Evolutionary conservation across 2,797 vertebrate species (phyloP).

Genomic region (Somateria mollissima): DNA sequence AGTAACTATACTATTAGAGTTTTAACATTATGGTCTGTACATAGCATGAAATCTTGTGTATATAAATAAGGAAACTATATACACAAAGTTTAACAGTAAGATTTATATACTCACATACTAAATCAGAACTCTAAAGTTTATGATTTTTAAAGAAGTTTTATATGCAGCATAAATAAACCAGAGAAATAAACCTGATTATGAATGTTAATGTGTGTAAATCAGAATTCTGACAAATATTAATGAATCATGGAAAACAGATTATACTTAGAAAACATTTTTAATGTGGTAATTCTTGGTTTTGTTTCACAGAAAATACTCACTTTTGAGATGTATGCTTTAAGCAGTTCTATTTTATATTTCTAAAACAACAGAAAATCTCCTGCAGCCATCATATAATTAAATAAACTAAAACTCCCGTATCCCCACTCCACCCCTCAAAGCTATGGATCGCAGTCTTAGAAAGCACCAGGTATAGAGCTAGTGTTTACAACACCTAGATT

Average conservation of each 20-base stretch:
- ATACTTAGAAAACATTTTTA: conserved; percentile 51
- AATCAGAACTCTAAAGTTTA: conserved; percentile 70
- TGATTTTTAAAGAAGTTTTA: conserved; percentile 73
- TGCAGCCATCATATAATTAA: neutral
- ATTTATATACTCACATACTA: conserved; percentile 73
- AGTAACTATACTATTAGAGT: conserved; percentile 65
- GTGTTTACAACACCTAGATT: neutral
- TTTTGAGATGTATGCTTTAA: conserved; percentile 39
- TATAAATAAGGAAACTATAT: conserved; percentile 68
- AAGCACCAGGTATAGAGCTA: neutral
- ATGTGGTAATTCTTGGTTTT: conserved; percentile 31
- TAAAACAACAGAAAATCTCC: neutral
- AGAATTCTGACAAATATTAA: conserved; percentile 69
- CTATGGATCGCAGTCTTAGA: neutral
- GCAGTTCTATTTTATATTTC: neutral
- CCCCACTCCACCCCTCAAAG: neutral
- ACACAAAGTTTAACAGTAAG: conserved; percentile 64
- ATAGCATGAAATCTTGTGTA: conserved; percentile 47
- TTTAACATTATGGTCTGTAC: conserved; percentile 60
- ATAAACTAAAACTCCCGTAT: neutral
- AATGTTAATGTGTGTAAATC: conserved; percentile 71
- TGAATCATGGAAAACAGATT: conserved; percentile 63
- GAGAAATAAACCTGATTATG: conserved; percentile 60
- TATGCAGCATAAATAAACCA: conserved; percentile 70
- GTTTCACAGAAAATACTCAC: conserved; percentile 28